Percentiles rank a stretch among this genome's conserved stretches.
These are phyloP conservation scores for Drosophila pectinifera DNA, from an alignment of 1,140 invertebrate genomes.

Conservation along the genomic window DNA sequence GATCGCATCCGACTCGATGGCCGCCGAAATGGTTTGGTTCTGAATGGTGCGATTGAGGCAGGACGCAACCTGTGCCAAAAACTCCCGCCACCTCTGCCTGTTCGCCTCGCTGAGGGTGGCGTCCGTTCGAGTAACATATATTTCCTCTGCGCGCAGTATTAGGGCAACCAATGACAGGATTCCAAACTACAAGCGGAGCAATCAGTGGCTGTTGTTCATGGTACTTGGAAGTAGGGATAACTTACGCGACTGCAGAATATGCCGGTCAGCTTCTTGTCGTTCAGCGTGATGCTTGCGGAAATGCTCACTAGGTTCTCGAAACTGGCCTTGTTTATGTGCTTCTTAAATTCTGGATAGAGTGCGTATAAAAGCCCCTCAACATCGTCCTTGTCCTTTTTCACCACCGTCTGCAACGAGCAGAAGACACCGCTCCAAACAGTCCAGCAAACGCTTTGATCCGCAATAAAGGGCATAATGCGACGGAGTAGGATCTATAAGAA, in stretches of 20 bases:
- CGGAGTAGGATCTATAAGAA: conserved; percentile 87
- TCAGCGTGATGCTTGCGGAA: conserved; percentile 66
- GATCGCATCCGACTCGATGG: conserved; percentile 83
- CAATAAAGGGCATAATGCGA: conserved; percentile 86
- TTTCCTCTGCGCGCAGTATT: conserved; percentile 73
- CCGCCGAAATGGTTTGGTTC: conserved; percentile 80
- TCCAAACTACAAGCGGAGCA: conserved; percentile 67
- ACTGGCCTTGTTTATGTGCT: conserved; percentile 84
- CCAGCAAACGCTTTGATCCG: conserved; percentile 85
- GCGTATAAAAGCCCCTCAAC: conserved; percentile 85
- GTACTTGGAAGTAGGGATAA: neutral
- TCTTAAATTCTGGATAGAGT: conserved; percentile 86
- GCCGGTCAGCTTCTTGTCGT: conserved; percentile 79
- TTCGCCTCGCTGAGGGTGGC: conserved; percentile 55
- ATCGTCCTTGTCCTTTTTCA: conserved; percentile 85
- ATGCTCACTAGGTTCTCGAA: conserved; percentile 75
- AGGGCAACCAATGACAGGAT: conserved; percentile 79
- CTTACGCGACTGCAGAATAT: conserved; percentile 83
- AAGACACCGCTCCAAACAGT: conserved; percentile 86
- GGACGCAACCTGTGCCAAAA: conserved; percentile 74
- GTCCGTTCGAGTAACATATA: conserved; percentile 65
- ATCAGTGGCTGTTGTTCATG: neutral
- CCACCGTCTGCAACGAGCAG: conserved; percentile 85
- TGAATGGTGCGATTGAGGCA: conserved; percentile 80
- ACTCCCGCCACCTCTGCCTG: conserved; percentile 72